These are phyloP conservation scores for Drosophila orena DNA, from an alignment of 1,140 invertebrate genomes.

Conservation along the genomic window DNA sequence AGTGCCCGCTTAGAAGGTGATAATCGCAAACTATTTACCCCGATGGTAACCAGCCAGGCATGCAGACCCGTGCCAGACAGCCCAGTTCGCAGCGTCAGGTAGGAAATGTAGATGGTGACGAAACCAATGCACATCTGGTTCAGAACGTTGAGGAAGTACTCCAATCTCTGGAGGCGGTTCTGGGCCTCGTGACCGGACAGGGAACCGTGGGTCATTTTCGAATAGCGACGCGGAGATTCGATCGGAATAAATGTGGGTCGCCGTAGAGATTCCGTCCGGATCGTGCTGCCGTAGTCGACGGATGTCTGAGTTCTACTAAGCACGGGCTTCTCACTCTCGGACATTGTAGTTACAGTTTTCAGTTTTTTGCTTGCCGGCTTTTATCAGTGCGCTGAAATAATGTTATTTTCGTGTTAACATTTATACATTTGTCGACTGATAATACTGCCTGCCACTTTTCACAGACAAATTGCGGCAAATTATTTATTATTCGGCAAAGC, in stretches of 20 bases:
- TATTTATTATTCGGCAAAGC: slow-evolving; percentile 6
- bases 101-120: slow-evolving; percentile 79
- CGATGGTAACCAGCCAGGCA: slow-evolving; percentile 78
- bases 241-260: slow-evolving; percentile 48
- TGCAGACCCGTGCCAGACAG: slow-evolving; percentile 58
- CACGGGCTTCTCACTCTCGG: slow-evolving; percentile 51
- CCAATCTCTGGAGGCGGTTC: slow-evolving; percentile 45
- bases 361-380: not conserved
- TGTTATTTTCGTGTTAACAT: slow-evolving; percentile 73
- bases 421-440: slow-evolving; percentile 53
- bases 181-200: slow-evolving; percentile 30
- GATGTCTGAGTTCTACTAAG: slow-evolving; percentile 49
- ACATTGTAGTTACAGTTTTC: slow-evolving; percentile 46
- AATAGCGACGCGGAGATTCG: slow-evolving; percentile 46
- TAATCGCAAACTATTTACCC: slow-evolving; percentile 45
- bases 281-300: slow-evolving; percentile 71
- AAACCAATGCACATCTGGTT: slow-evolving; percentile 83
- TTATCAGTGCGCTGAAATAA: slow-evolving; percentile 63
- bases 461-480: slow-evolving; percentile 45
- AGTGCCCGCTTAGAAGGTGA: not conserved
- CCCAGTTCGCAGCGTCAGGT: slow-evolving; percentile 63
- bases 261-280: slow-evolving; percentile 29
- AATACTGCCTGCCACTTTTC: slow-evolving; percentile 29
- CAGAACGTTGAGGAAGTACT: slow-evolving; percentile 68
- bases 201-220: slow-evolving; percentile 57